Conservation (phyloP, 1,140 invertebrate species). For the Drosophila tristis region DNA sequence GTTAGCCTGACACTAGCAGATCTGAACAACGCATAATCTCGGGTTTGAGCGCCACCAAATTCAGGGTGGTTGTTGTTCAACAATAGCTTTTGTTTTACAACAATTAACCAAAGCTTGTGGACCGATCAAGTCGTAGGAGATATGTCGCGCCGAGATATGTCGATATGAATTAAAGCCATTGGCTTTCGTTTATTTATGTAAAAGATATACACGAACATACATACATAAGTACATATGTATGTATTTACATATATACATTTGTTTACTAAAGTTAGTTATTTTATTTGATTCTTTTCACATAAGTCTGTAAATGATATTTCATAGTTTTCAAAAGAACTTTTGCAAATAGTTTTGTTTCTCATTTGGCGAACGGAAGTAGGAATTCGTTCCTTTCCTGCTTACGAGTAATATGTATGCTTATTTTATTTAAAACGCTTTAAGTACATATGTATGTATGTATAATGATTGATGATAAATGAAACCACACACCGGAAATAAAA, state of each 20-base stretch:
- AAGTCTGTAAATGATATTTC: constrained; percentile 53
- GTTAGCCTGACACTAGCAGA: no score
- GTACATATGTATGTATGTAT: constrained; percentile 31
- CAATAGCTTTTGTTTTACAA: no score
- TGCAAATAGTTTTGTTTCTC: constrained; percentile 44
- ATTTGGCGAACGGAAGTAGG: constrained; percentile 60
- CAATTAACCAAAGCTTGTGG: no score
- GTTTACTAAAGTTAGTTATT: constrained; percentile 36
- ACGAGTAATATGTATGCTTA: constrained; percentile 1
- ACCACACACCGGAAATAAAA: constrained; percentile 38
- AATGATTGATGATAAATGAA: constrained; percentile 12
- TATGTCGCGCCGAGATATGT: no score
- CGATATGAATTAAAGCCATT: constrained; percentile 10
- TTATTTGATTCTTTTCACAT: constrained; percentile 31
- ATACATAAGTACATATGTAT: background rate
- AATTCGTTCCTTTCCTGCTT: constrained; percentile 28
- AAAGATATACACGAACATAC: constrained; percentile 18
- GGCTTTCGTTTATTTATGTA: constrained; percentile 42
- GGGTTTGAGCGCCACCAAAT: no score
- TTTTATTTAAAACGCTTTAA: constrained; percentile 41
- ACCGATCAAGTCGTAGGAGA: no score
- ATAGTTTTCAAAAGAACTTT: constrained; percentile 43
- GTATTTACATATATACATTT: constrained; percentile 19
- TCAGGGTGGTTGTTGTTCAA: no score
- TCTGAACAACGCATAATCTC: no score